Evolutionary conservation across 2,113 vertebrate species (phyloP).

Genomic region (Taurulus bubalis): DNA sequence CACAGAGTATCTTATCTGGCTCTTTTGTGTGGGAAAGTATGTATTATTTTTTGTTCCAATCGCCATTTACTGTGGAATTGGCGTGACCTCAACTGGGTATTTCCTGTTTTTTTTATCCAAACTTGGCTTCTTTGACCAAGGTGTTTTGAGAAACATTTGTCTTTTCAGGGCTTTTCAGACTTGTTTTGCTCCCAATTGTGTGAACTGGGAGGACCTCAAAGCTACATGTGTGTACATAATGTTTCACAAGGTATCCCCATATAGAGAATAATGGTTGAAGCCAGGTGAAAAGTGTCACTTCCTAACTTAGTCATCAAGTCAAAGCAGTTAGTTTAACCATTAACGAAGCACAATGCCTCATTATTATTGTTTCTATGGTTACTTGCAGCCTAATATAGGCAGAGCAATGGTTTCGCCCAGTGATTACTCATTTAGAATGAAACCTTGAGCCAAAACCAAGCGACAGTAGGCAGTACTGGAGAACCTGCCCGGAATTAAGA

Average conservation of each 20-base stretch:
- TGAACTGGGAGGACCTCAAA: background rate
- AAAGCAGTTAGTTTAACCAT: background rate
- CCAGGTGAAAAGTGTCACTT: background rate
- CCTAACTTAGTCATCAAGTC: background rate
- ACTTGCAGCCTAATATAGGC: background rate
- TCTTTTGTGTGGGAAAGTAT: constrained; percentile 23
- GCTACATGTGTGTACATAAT: too few species aligned
- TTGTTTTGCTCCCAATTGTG: constrained; percentile 1
- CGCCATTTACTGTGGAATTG: background rate
- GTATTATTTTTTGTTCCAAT: background rate
- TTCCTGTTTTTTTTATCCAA: constrained; percentile 47
- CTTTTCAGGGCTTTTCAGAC: background rate
- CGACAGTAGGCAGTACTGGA: background rate
- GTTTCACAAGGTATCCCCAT: background rate
- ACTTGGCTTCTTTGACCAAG: constrained; percentile 9
- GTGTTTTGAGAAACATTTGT: constrained; percentile 15
- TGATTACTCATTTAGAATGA: background rate
- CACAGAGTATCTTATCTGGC: background rate
- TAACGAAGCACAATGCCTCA: background rate
- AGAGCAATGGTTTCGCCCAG: background rate
- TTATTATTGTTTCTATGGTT: constrained; percentile 10
- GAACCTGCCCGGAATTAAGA: background rate
- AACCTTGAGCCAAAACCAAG: background rate
- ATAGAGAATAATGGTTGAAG: constrained; percentile 5
- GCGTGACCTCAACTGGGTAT: constrained; percentile 2